Evolutionary conservation across 1,140 invertebrate genomes (phyloP), one percentile per base, ranked within the genome.

Genomic region (Anoplophora glabripennis): DNA sequence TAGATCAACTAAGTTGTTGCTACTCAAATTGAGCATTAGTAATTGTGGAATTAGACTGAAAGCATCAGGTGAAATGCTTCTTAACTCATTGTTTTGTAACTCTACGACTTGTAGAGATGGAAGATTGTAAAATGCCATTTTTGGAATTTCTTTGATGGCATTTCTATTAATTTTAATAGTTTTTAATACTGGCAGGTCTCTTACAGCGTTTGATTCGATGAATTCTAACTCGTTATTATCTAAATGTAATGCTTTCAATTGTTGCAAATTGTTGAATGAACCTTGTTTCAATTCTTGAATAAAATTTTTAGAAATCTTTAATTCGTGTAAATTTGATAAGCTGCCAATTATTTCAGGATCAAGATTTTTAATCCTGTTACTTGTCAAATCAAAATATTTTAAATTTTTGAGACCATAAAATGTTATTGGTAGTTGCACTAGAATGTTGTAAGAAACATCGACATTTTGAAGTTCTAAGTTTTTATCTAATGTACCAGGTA

Each of bases 221-320:
- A 85, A 79, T 68, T 86, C 83, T 3, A 96, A 79, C 70, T 93
- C 86, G 72, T 96, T 96, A 63, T 86, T 86, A 49, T 90, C 87
- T 53, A 94, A 77, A 77, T 92, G 86, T 4, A 93, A 81, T 40
- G 86, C 80, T 63, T 84, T 82, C 9, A 94, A 74, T 49, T 86
- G 83, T 21, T 83, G 82, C 42, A 93, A 71, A 67, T 89, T 82
- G 59, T 84, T 78, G 63, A 93, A 92, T 7, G 85, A 86, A 1
- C 86, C 85, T 64, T 87, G 79, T 57, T 82, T 79, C 18, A 93
- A 66, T 65, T 87, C 85, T 5, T 83, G 78, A n/a, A 93, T 83
- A 57, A 85, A 86, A 73, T 94, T 94, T 65, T 84, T 81, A 1
- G 86, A 85, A 47, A 91, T 73, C 63, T 83, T 83, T 10, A 92